Conservation (phyloP, 2,888 invertebrate genomes). For the Drosophila phalerata region DNA sequence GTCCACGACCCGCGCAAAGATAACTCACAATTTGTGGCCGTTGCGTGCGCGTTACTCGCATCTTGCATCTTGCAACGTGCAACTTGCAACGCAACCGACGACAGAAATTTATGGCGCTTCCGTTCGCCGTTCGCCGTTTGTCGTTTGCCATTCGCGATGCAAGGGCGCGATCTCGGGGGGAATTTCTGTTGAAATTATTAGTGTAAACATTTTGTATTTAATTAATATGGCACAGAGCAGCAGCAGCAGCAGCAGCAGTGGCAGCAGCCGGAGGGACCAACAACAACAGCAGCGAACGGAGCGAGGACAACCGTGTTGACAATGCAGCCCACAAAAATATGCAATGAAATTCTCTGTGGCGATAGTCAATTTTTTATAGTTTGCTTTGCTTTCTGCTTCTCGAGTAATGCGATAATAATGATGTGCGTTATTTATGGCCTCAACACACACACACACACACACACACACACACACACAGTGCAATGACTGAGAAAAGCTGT, state of each 20-base stretch:
- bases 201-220: constrained; percentile 83
- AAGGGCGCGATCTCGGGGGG: constrained; percentile 11
- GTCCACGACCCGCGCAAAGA: constrained; percentile 60
- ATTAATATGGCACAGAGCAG: constrained; percentile 71
- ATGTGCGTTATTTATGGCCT: constrained; percentile 58
- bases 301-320: constrained; percentile 36
- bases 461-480: not conserved
- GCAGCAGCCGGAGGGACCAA: constrained; percentile 8
- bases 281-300: constrained; percentile 9
- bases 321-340: constrained; percentile 45
- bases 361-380: constrained; percentile 62
- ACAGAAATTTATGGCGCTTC: constrained; percentile 72
- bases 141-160: constrained; percentile 13
- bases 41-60: constrained; percentile 60
- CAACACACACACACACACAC: not conserved
- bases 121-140: constrained; percentile 39
- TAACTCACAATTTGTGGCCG: constrained; percentile 78
- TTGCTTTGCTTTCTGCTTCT: constrained; percentile 35
- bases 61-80: constrained; percentile 53
- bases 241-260: constrained; percentile 15
- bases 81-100: constrained; percentile 44
- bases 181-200: constrained; percentile 81
- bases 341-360: constrained; percentile 49
- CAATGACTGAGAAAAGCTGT: constrained; percentile 24
- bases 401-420: constrained; percentile 74